Evolutionary conservation across 2,113 vertebrate species (phyloP).

Genomic region (Cinclus cinclus): DNA sequence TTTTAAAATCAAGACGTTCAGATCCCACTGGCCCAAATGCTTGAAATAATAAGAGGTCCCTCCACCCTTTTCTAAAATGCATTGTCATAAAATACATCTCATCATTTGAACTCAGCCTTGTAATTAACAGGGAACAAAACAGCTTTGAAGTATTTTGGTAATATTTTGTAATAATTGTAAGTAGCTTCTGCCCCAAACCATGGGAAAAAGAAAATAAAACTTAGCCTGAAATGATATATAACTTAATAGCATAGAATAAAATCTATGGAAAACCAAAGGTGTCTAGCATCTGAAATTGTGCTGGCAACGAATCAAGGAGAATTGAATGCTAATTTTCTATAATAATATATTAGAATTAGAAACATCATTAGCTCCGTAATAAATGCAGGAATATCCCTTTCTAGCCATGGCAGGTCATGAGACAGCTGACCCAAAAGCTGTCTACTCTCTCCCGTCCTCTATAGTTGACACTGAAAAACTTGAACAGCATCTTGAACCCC

Average conservation of each 20-base stretch:
- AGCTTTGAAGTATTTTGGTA: neutral
- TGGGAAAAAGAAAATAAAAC: neutral
- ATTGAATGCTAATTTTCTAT: neutral
- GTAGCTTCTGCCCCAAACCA: neutral
- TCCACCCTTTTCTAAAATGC: neutral
- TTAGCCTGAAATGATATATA: neutral
- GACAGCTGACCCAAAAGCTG: neutral
- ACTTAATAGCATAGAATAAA: neutral
- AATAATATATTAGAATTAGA: slow-evolving; percentile 3
- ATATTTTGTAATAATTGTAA: neutral
- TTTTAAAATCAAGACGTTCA: neutral
- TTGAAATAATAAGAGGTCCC: neutral
- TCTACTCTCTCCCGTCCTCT: neutral
- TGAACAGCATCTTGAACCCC: neutral
- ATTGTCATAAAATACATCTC: neutral
- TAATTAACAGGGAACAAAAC: neutral
- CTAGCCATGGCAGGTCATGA: neutral
- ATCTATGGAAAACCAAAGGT: neutral
- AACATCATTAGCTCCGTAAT: slow-evolving; percentile 20
- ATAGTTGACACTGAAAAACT: neutral
- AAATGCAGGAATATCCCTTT: slow-evolving; percentile 7
- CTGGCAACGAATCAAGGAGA: neutral
- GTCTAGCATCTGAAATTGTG: slow-evolving; percentile 9
- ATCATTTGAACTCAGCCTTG: neutral
- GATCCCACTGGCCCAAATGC: neutral